Evolutionary conservation across 2,888 invertebrate species (phyloP).

Genomic region (Zonitis immaculata): DNA sequence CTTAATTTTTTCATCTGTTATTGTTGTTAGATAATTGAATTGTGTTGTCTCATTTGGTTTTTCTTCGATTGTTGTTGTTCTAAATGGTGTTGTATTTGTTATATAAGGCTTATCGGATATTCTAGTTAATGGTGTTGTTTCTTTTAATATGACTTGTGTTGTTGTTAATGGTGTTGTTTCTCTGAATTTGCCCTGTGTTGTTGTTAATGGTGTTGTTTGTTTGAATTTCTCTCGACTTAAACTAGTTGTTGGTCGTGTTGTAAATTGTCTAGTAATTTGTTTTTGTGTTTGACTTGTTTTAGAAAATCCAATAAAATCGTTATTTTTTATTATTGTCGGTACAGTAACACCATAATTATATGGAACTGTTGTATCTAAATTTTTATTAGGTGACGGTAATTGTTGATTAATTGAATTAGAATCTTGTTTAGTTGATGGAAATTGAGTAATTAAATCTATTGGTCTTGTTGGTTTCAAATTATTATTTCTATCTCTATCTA

Average conservation of each 20-base stretch:
- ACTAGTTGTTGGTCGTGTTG: background rate
- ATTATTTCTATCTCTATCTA: constrained; percentile 4
- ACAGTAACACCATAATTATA: constrained; percentile 7
- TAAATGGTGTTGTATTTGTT: background rate
- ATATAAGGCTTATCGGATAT: background rate
- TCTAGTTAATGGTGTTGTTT: background rate
- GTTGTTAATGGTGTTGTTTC: background rate
- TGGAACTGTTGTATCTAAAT: constrained; percentile 28
- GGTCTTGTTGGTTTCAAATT: constrained; percentile 17
- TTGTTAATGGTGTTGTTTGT: background rate
- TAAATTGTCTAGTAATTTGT: background rate
- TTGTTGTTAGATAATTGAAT: no score
- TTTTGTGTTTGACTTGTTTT: background rate
- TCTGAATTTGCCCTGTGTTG: background rate
- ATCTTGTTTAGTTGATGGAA: constrained; percentile 6
- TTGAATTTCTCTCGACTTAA: no score
- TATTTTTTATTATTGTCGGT: background rate
- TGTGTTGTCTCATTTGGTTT: background rate
- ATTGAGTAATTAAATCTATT: constrained; percentile 22
- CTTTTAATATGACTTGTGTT: background rate
- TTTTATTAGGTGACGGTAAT: constrained; percentile 39
- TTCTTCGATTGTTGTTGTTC: background rate
- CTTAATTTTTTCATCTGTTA: background rate
- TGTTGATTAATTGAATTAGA: constrained; percentile 42
- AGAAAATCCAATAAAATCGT: background rate